phyloP scores from a whole-genome alignment of 2,797 vertebrate species.

The Borostomias antarcticus region DNA sequence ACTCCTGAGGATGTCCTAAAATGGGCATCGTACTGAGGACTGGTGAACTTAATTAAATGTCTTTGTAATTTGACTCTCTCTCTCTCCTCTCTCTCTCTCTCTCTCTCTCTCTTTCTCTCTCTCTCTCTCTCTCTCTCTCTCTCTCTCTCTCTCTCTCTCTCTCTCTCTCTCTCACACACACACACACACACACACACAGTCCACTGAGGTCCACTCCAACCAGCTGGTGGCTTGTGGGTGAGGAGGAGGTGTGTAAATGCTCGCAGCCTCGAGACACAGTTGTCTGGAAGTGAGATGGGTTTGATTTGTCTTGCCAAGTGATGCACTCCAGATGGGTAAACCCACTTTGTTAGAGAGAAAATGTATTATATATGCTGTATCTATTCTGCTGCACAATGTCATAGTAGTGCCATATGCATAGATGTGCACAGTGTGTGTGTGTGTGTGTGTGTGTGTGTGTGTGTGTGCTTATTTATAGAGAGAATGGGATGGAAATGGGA shows the following conservation, averaged over 20 bases:
- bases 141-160: no score
- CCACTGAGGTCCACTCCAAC: no score
- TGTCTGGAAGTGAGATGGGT: neutral
- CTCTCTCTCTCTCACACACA: no score
- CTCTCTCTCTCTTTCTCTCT: no score
- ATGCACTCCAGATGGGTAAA: constrained; percentile 10
- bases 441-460: neutral
- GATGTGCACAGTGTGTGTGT: constrained; percentile 1
- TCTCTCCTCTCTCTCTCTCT: no score
- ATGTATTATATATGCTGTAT: neutral
- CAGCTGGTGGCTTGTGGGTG: neutral
- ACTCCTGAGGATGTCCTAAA: no score
- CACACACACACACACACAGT: no score
- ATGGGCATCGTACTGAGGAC: no score
- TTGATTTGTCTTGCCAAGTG: constrained; percentile 23
- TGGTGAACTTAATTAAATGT: no score
- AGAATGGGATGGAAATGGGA: neutral
- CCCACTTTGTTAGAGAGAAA: constrained; percentile 13
- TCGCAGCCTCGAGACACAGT: neutral
- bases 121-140: no score
- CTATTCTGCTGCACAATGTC: neutral
- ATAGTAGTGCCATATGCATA: neutral
- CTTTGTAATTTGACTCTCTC: no score
- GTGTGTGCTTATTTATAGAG: neutral
- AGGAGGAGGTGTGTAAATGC: neutral